Evolutionary conservation across 1,140 invertebrate species (phyloP).

Genomic region (Drosophila gunungcola): DNA sequence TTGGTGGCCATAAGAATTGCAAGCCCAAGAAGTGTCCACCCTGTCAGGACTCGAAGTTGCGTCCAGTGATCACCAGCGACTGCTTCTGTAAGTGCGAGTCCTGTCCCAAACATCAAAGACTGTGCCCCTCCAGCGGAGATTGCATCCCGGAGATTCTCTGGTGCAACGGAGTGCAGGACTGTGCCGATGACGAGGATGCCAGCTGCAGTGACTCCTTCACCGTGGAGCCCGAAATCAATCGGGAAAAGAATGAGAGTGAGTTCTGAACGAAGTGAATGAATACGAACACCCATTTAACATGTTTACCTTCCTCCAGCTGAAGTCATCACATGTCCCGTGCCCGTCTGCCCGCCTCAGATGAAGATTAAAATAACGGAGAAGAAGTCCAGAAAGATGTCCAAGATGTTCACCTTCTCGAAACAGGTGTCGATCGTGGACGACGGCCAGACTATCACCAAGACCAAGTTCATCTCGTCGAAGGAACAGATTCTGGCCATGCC

Average conservation of each 20-base stretch:
- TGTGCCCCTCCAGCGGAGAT: constrained; percentile 90
- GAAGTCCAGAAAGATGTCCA: constrained; percentile 77
- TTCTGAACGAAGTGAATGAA: too few species aligned
- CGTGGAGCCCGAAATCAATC: constrained; percentile 45
- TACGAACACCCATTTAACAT: too few species aligned
- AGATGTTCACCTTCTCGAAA: constrained; percentile 81
- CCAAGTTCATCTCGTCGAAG: constrained; percentile 67
- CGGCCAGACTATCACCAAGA: constrained; percentile 71
- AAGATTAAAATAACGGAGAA: constrained; percentile 82
- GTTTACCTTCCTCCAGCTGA: constrained; percentile 29
- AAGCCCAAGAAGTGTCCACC: constrained; percentile 88
- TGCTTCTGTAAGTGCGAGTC: constrained; percentile 91
- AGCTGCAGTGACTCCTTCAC: constrained; percentile 86
- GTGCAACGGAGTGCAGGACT: constrained; percentile 94
- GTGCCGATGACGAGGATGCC: constrained; percentile 91
- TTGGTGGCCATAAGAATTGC: constrained; percentile 89
- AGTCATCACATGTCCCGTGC: constrained; percentile 83
- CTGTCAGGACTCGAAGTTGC: constrained; percentile 86
- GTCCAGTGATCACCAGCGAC: constrained; percentile 78
- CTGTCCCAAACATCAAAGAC: constrained; percentile 87
- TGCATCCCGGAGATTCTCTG: constrained; percentile 90
- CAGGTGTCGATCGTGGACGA: constrained; percentile 68
- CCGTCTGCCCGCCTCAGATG: constrained; percentile 87
- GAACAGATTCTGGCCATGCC: constrained; percentile 75
- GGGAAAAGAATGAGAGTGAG: constrained; percentile 66